These are phyloP conservation scores for Phyllotreta cruciferae DNA, from an alignment of 2,888 invertebrate species.

Conservation along the genomic window DNA sequence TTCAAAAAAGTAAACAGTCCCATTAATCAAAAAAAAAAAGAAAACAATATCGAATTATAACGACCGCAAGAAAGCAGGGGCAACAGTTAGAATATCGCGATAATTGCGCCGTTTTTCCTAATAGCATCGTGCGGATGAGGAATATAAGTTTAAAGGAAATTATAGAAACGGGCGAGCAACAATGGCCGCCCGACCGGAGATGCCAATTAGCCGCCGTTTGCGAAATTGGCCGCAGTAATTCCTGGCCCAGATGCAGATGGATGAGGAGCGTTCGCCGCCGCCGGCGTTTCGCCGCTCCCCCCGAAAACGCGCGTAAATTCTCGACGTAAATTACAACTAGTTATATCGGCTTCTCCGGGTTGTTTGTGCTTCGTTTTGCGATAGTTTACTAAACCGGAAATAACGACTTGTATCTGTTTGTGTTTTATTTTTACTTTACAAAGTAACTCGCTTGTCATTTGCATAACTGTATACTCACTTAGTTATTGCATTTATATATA, in stretches of 20 bases:
- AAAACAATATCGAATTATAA: too few relatives aligned
- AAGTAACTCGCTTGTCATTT: too few relatives aligned
- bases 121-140: slow-evolving; percentile 37
- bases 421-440: too few relatives aligned
- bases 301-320: slow-evolving; percentile 47
- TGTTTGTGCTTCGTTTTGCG: slow-evolving; percentile 15
- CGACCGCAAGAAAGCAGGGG: too few relatives aligned
- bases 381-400: neutral
- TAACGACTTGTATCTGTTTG: too few relatives aligned
- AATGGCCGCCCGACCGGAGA: slow-evolving; percentile 25
- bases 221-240: slow-evolving; percentile 57
- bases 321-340: slow-evolving; percentile 43
- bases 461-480: too few relatives aligned
- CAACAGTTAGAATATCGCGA: slow-evolving; percentile 28
- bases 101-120: slow-evolving; percentile 36
- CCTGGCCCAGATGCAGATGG: slow-evolving; percentile 53
- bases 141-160: slow-evolving; percentile 43
- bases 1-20: too few relatives aligned
- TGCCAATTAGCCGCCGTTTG: slow-evolving; percentile 56
- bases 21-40: too few relatives aligned
- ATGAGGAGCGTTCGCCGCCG: slow-evolving; percentile 36
- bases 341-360: slow-evolving; percentile 42
- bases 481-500: too few relatives aligned
- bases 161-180: slow-evolving; percentile 48
- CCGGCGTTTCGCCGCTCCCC: neutral